These are phyloP conservation scores for Mustela lutreola DNA, from an alignment of 2,113 vertebrate genomes.

Conservation along the genomic window DNA sequence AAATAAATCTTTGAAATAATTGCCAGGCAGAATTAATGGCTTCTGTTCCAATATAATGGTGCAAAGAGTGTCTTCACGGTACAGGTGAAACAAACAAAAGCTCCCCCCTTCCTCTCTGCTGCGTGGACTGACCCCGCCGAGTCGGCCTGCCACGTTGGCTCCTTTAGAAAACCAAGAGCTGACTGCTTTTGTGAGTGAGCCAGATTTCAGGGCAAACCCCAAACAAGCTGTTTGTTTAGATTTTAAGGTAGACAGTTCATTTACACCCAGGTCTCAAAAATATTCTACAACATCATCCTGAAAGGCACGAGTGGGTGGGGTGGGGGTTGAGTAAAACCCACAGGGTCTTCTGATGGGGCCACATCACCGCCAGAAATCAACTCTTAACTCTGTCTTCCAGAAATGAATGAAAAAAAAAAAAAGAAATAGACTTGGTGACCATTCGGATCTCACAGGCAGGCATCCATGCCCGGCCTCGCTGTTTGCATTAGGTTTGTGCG, in stretches of 20 bases:
- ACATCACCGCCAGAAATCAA: conserved; percentile 72
- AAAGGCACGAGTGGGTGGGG: background rate
- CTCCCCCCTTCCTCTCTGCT: conserved; percentile 63
- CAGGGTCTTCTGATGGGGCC: conserved; percentile 77
- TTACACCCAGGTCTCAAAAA: conserved; percentile 18
- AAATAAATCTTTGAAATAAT: conserved; percentile 85
- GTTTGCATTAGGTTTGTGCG: conserved; percentile 80
- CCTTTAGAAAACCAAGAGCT: background rate
- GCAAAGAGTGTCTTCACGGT: conserved; percentile 53
- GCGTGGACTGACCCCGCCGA: conserved; percentile 45
- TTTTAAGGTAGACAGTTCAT: conserved; percentile 57
- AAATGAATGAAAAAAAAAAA: conserved; percentile 81
- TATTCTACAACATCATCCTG: background rate
- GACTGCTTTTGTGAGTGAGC: conserved; percentile 58
- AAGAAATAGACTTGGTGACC: conserved; percentile 85
- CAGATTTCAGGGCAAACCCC: conserved; percentile 75
- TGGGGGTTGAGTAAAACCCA: background rate
- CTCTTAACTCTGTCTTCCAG: conserved; percentile 80
- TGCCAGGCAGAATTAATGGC: conserved; percentile 77
- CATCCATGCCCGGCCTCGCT: conserved; percentile 74
- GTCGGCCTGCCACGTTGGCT: conserved; percentile 33
- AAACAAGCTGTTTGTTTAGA: conserved; percentile 65
- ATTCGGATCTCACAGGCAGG: conserved; percentile 80
- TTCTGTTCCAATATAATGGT: conserved; percentile 67
- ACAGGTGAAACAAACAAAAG: conserved; percentile 32